These are phyloP conservation scores for Acronicta leporina DNA, from an alignment of 2,888 invertebrate species.

Conservation along the genomic window DNA sequence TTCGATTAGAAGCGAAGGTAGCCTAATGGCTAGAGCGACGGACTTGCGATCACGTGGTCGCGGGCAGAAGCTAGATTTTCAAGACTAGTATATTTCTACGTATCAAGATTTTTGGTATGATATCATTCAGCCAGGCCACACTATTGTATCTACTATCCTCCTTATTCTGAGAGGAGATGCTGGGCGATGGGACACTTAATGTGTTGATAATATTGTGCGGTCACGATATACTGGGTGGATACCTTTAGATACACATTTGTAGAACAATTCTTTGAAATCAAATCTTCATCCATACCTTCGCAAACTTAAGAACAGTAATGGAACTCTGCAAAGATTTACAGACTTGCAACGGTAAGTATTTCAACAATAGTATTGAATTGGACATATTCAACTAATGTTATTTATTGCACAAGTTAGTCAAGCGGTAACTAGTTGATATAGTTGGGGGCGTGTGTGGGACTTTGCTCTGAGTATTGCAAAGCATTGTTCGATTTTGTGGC, in stretches of 20 bases:
- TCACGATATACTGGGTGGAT: background rate
- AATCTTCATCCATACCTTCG: conserved; percentile 4
- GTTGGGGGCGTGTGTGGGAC: conserved; percentile 24
- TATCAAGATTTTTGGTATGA: too few relatives aligned
- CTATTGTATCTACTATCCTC: too few relatives aligned
- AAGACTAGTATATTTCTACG: too few relatives aligned
- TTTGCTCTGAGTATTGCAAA: conserved; percentile 13
- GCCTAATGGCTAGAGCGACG: too few relatives aligned
- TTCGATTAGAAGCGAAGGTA: too few relatives aligned
- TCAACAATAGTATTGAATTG: conserved; percentile 67
- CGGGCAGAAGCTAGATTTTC: too few relatives aligned
- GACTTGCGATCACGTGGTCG: too few relatives aligned
- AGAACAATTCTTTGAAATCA: conserved; percentile 14
- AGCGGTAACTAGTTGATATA: conserved; percentile 46
- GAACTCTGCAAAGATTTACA: conserved; percentile 48
- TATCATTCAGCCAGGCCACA: too few relatives aligned
- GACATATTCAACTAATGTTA: conserved; percentile 67
- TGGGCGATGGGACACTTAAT: too few relatives aligned
- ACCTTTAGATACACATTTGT: background rate
- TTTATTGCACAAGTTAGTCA: conserved; percentile 67
- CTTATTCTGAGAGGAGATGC: too few relatives aligned
- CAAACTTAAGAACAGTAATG: conserved; percentile 35
- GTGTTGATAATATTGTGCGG: background rate
- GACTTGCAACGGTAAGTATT: conserved; percentile 55
- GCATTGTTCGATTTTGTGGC: conserved; percentile 39